Percentiles rank a stretch among this genome's conserved stretches.
Conservation (phyloP, 2,888 invertebrate species). For the Plusia festucae region DNA sequence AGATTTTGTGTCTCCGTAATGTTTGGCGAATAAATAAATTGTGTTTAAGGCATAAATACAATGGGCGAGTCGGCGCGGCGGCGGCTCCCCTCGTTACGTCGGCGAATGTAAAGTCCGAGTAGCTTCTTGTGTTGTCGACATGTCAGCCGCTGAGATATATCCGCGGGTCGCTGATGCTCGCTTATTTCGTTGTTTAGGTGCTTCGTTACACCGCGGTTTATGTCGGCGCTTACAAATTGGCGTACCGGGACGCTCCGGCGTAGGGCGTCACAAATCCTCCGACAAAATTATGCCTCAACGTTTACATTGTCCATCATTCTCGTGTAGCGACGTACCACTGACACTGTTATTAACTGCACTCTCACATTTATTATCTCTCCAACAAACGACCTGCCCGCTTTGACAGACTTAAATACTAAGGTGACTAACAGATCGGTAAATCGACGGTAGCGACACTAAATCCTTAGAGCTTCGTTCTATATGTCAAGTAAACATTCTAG, state of each 20-base stretch:
- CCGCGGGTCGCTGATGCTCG: constrained; percentile 74
- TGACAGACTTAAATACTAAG: constrained; percentile 41
- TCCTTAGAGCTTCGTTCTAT: constrained; percentile 45
- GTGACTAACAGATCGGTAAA: constrained; percentile 15
- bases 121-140: constrained; percentile 83
- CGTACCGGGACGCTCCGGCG: constrained; percentile 73
- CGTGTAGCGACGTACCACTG: constrained; percentile 64
- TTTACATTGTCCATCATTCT: constrained; percentile 77
- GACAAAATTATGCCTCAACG: constrained; percentile 71
- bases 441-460: constrained; percentile 55
- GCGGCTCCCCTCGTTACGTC: constrained; percentile 88
- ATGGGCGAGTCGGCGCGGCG: constrained; percentile 82
- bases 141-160: constrained; percentile 85
- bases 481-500: constrained; percentile 66
- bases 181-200: constrained; percentile 83
- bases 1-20: constrained; percentile 89
- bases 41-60: constrained; percentile 88
- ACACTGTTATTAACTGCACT: constrained; percentile 68
- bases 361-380: constrained; percentile 56
- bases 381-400: constrained; percentile 50
- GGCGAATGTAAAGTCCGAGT: constrained; percentile 86
- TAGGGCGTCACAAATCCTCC: constrained; percentile 72
- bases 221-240: constrained; percentile 87
- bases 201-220: constrained; percentile 86
- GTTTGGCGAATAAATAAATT: constrained; percentile 89